Conservation (phyloP, 2,113 vertebrate genomes). For the Kryptolebias marmoratus region DNA sequence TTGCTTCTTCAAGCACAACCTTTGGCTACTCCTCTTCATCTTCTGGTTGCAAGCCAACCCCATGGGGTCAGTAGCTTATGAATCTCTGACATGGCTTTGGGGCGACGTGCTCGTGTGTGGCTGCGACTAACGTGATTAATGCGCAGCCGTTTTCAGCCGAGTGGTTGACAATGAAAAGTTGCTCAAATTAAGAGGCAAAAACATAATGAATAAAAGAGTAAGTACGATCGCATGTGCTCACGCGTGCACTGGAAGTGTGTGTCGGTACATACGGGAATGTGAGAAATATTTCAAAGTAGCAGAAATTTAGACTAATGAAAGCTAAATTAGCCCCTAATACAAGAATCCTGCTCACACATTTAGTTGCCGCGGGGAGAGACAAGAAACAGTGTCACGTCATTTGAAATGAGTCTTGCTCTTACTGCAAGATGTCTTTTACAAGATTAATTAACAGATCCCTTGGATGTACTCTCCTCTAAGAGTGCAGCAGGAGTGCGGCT, state of each 20-base stretch:
- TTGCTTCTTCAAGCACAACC: background rate
- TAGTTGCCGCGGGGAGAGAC: slow-evolving; percentile 30
- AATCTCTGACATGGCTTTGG: slow-evolving; percentile 30
- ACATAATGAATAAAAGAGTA: slow-evolving; percentile 36
- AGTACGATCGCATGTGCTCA: background rate
- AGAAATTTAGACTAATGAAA: slow-evolving; percentile 32
- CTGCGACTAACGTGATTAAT: slow-evolving; percentile 29
- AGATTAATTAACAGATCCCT: slow-evolving; percentile 75
- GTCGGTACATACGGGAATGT: slow-evolving; percentile 10
- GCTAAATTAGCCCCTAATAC: slow-evolving; percentile 36
- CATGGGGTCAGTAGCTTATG: slow-evolving; percentile 42
- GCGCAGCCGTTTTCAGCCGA: slow-evolving; percentile 22
- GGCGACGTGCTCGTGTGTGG: slow-evolving; percentile 22
- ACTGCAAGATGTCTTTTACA: slow-evolving; percentile 56
- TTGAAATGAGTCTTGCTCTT: slow-evolving; percentile 51
- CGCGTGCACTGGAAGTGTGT: background rate
- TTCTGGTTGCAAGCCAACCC: slow-evolving; percentile 1
- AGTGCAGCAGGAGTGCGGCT: slow-evolving; percentile 9
- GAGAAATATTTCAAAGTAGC: slow-evolving; percentile 12
- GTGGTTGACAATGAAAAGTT: slow-evolving; percentile 35
- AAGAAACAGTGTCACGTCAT: slow-evolving; percentile 58
- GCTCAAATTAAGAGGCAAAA: slow-evolving; percentile 55
- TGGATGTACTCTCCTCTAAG: slow-evolving; percentile 53
- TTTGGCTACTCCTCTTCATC: slow-evolving; percentile 2
- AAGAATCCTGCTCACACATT: slow-evolving; percentile 19